phyloP scores from a whole-genome alignment of 2,797 vertebrate genomes.

The Sebastiscus albofasciatus region DNA sequence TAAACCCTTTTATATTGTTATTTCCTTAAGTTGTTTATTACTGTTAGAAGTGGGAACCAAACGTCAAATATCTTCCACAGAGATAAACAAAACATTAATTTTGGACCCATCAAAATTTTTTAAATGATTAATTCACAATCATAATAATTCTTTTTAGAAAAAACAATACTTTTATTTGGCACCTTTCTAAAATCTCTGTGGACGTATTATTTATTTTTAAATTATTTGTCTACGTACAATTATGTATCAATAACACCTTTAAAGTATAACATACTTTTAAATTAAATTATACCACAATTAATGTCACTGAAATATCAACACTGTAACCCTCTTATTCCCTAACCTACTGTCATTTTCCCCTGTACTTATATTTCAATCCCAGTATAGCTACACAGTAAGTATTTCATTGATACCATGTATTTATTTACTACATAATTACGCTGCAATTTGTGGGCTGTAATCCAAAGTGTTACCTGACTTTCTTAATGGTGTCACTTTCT shows the following conservation, averaged over 20 bases:
- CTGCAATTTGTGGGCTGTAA: slow-evolving; percentile 27
- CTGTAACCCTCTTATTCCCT: neutral
- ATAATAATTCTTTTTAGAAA: too few species aligned
- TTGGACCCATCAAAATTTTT: too few species aligned
- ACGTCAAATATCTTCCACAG: too few species aligned
- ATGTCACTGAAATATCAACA: neutral
- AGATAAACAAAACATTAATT: too few species aligned
- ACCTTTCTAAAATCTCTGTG: too few species aligned
- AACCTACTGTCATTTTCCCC: neutral
- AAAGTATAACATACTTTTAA: neutral
- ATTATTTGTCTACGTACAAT: too few species aligned
- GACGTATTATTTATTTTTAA: too few species aligned
- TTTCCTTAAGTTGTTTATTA: neutral
- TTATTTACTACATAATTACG: neutral
- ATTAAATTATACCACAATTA: neutral
- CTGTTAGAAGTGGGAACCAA: too few species aligned
- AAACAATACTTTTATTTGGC: too few species aligned
- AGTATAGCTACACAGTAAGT: neutral
- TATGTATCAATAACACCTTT: too few species aligned
- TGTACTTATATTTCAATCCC: neutral
- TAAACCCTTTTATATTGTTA: neutral
- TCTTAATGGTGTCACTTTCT: slow-evolving; percentile 20
- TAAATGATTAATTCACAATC: too few species aligned
- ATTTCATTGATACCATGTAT: slow-evolving; percentile 7
- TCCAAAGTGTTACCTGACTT: slow-evolving; percentile 5